Base-by-base conservation (phyloP, 2,888 invertebrate genomes). In the Mechanitis messenoides region DNA sequence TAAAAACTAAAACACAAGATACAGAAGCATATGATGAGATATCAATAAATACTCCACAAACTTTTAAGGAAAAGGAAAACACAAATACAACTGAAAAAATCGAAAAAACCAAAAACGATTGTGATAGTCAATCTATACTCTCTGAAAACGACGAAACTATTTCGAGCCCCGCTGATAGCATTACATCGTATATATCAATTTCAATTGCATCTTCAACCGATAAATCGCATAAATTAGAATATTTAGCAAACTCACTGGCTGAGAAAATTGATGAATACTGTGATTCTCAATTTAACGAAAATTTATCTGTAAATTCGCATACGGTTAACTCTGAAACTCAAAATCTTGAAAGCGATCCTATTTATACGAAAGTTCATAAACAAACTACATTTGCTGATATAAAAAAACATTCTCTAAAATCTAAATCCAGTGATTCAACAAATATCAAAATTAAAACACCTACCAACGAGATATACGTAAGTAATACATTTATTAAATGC, bases 361-460 rank as follows among this genome's bases (percentile, higher is more conserved):
- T 87, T 62, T 90, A 91, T 63, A 90, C 87, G 55, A 80, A 79
- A 78, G 85, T 86, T 28, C 85, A 84, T 64, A 91, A 91, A 77
- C 88, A 81, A 80, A 90, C 91, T 74, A 92, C 92, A 53, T 92
- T 92, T 69, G 91, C 92, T 42, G 86, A 92, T 58, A 85, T 91
- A 42, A 85, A 76, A 72, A 79, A 79, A 70, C 83, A 86, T 66
- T 84, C 86, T 3, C 79, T 80, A 68, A 69, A 78, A 47, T 81
- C 78, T 61, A 83, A 91, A 84, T 79, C 79, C 69, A 81, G 80
- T 59, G 83, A 81, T 63, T 71, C 81, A 65, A 80, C 80, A 65
- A 83, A 85, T 69, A 84, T 84, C 75, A 75, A 82, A 63, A 69
- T 77, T 33, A 80, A 81, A 65, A 79, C 79, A 60, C 76, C 76